phyloP scores from a whole-genome alignment of 2,888 invertebrate genomes.

The Limnephilus rhombicus region DNA sequence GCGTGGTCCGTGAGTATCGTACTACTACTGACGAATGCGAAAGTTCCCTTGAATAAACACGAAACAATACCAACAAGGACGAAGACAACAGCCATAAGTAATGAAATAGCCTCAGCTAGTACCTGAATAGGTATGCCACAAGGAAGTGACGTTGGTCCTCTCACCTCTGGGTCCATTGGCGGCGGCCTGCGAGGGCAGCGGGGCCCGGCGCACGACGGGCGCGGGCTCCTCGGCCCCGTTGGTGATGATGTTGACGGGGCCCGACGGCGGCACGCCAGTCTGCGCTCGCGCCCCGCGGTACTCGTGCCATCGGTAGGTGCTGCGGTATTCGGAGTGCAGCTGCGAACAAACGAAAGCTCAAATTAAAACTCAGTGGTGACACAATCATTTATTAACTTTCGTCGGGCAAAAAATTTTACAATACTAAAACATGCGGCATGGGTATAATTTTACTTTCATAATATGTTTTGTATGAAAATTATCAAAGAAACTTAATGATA shows the following conservation, averaged over 20 bases:
- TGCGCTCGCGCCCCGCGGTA: conserved; percentile 86
- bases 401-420: too few species aligned
- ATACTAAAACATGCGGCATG: too few species aligned
- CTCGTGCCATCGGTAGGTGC: conserved; percentile 97
- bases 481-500: too few species aligned
- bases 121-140: background rate
- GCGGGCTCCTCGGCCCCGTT: conserved; percentile 48
- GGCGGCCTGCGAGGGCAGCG: conserved; percentile 60
- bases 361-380: background rate
- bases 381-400: background rate
- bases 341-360: conserved; percentile 72
- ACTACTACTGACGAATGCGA: too few species aligned
- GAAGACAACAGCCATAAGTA: background rate
- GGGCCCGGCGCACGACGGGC: conserved; percentile 63
- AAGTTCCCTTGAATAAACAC: background rate
- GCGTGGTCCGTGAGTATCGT: too few species aligned
- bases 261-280: conserved; percentile 78
- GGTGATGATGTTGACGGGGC: conserved; percentile 66
- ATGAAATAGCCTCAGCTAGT: background rate
- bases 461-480: too few species aligned
- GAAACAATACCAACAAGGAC: background rate
- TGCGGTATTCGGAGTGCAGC: conserved; percentile 96
- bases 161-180: conserved; percentile 59
- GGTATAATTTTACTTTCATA: too few species aligned
- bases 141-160: background rate